Percentiles rank a stretch among this genome's conserved stretches.
Conservation (phyloP, 2,888 invertebrate species). For the Nephrotoma flavescens region DNA sequence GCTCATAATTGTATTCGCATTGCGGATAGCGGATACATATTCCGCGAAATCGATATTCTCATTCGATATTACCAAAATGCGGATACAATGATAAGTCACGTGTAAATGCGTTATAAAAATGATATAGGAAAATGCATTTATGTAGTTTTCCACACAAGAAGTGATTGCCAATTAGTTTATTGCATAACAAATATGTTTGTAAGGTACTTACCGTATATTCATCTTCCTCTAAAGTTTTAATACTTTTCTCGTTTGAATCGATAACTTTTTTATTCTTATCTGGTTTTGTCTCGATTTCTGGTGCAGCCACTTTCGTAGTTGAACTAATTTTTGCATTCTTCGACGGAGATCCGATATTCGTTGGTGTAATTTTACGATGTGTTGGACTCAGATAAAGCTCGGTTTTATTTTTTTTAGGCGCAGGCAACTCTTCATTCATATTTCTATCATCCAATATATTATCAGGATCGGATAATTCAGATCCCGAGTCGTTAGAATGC, state of each 20-base stretch:
- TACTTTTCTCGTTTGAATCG: not conserved
- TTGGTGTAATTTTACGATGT: conserved; percentile 30
- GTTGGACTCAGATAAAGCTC: conserved; percentile 28
- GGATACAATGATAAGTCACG: not conserved
- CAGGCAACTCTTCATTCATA: conserved; percentile 20
- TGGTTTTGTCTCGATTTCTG: not conserved
- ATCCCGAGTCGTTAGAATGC: conserved; percentile 32
- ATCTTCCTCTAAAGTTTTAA: not conserved
- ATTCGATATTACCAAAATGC: not conserved
- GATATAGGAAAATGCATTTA: not conserved
- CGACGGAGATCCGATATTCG: conserved; percentile 4
- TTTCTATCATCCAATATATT: conserved; percentile 16
- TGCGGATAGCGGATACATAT: not conserved
- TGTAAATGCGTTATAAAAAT: not conserved
- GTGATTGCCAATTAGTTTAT: not conserved
- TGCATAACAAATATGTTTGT: not conserved
- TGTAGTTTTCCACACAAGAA: not conserved
- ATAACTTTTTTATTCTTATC: not conserved
- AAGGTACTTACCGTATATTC: not conserved
- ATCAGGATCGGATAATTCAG: conserved; percentile 28
- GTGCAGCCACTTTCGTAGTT: not conserved
- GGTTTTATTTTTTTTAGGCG: conserved; percentile 24
- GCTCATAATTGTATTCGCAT: not conserved
- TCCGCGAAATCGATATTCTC: too few species aligned
- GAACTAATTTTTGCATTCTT: not conserved